Evolutionary conservation across 2,113 vertebrate species (phyloP).

Genomic region (Glaucidium brasilianum): DNA sequence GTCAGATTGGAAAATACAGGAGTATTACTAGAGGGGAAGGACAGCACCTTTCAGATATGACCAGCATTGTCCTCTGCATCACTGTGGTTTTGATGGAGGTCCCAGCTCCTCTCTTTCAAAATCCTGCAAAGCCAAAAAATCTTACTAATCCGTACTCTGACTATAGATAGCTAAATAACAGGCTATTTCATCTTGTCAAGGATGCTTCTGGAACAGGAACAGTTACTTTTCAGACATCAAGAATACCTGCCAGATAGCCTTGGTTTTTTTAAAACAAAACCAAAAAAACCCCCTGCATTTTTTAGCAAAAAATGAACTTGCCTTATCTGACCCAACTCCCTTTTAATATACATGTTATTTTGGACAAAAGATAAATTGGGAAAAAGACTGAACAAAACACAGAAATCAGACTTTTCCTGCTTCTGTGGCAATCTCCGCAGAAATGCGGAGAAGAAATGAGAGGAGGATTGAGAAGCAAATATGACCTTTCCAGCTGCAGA

Average conservation of each 20-base stretch:
- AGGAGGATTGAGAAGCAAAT: not conserved
- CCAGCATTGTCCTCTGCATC: not conserved
- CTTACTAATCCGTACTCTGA: not conserved
- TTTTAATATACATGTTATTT: not conserved
- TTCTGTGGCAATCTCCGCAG: not conserved
- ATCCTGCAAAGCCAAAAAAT: not conserved
- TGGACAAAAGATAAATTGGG: not conserved
- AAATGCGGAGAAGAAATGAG: not conserved
- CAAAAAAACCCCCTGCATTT: not conserved
- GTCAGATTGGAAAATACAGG: slow-evolving; percentile 12
- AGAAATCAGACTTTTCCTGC: not conserved
- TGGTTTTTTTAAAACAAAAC: not conserved
- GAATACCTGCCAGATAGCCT: not conserved
- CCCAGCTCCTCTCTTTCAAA: not conserved
- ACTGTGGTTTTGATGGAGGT: not conserved
- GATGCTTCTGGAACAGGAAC: not conserved
- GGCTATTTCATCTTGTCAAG: not conserved
- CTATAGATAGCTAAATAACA: not conserved
- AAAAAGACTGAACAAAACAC: not conserved
- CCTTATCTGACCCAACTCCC: not conserved
- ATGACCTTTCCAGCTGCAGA: not conserved
- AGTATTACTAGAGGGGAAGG: not conserved
- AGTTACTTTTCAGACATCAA: not conserved
- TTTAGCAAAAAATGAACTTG: not conserved
- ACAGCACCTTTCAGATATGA: not conserved